phyloP scores from a whole-genome alignment of 2,113 vertebrate genomes.

The Formicarius rufipectus region DNA sequence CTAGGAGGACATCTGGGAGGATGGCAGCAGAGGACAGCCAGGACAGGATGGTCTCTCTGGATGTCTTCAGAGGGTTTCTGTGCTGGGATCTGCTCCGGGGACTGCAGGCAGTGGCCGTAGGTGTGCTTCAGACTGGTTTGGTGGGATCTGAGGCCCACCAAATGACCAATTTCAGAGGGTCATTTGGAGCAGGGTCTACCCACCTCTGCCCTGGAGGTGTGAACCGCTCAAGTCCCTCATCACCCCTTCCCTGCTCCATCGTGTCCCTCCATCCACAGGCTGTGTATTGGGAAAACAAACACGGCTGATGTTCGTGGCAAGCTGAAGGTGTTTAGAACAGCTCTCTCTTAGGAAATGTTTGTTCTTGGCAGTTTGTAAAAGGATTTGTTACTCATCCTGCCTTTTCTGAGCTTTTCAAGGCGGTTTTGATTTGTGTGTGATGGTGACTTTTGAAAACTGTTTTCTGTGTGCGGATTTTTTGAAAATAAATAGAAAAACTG shows the following conservation, averaged over 20 bases:
- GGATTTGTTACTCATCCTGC: neutral
- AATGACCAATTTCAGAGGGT: neutral
- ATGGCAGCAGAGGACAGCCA: neutral
- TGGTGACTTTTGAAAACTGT: neutral
- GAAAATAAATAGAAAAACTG: neutral
- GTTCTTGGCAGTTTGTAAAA: neutral
- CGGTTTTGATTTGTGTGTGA: neutral
- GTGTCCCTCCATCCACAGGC: neutral
- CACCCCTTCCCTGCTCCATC: neutral
- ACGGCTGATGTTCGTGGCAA: neutral
- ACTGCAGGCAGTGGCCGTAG: neutral
- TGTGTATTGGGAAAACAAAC: accelerated
- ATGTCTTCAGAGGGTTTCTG: neutral
- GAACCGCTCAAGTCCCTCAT: accelerated
- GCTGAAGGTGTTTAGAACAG: neutral
- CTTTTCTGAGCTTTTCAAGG: neutral
- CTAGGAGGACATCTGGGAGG: neutral
- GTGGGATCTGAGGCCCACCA: accelerated
- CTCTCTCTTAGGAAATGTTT: neutral
- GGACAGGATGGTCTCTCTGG: neutral
- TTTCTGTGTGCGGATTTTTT: neutral
- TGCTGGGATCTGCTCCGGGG: neutral
- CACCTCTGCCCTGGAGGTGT: accelerated
- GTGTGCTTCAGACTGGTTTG: accelerated
- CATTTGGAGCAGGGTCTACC: accelerated